These are phyloP conservation scores for Drosophila meridiana DNA, from an alignment of 2,888 invertebrate species.

Conservation along the genomic window DNA sequence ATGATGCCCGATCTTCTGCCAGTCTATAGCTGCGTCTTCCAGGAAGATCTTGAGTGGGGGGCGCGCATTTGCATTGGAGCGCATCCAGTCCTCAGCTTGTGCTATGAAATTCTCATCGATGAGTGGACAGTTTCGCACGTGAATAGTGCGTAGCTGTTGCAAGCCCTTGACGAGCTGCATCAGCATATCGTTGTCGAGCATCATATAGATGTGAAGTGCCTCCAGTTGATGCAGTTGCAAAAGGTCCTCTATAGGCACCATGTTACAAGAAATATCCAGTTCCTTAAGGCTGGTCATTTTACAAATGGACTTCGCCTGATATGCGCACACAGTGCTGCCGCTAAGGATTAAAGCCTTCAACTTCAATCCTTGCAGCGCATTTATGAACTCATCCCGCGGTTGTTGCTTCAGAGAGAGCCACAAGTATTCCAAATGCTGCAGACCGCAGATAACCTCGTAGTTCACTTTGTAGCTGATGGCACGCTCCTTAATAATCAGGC, in stretches of 20 bases:
- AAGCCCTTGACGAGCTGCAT: conserved; percentile 1
- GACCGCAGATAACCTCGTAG: background rate
- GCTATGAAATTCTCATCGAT: background rate
- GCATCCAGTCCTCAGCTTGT: background rate
- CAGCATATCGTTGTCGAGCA: background rate
- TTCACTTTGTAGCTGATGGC: background rate
- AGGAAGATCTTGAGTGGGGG: background rate
- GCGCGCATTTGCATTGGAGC: background rate
- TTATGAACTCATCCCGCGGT: background rate
- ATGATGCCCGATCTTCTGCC: background rate
- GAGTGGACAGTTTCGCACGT: background rate
- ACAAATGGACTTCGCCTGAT: background rate
- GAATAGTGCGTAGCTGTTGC: background rate
- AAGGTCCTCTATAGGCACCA: background rate
- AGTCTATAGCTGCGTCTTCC: background rate
- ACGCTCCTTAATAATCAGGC: background rate
- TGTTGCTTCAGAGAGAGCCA: background rate
- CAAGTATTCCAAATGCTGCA: background rate
- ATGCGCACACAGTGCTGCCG: background rate
- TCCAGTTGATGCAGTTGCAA: background rate
- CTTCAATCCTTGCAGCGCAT: background rate
- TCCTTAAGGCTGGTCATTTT: background rate
- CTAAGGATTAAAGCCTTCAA: background rate
- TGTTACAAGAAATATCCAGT: background rate
- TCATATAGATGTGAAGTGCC: background rate